phyloP scores from a whole-genome alignment of 2,888 invertebrate species.

The Ectemnius lituratus region DNA sequence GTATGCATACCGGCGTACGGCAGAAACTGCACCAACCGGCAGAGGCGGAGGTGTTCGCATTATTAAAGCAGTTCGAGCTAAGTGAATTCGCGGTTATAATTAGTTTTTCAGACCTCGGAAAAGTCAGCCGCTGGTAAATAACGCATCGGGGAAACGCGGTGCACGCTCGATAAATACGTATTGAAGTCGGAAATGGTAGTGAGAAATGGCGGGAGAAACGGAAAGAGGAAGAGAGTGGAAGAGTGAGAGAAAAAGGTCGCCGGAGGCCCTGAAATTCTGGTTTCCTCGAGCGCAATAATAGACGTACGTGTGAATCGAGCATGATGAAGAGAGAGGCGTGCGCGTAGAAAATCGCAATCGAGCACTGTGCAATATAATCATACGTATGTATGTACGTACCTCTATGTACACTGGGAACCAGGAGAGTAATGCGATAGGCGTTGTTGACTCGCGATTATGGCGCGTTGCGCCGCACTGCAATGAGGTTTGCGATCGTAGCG shows the following conservation, averaged over 20 bases:
- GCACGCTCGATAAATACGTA: not conserved
- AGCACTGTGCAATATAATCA: constrained; percentile 14
- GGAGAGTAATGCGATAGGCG: constrained; percentile 48
- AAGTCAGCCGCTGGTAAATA: not conserved
- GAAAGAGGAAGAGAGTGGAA: not conserved
- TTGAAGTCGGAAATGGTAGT: not conserved
- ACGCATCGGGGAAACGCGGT: not conserved
- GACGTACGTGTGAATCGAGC: not conserved
- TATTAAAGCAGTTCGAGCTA: constrained; percentile 4
- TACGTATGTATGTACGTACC: constrained; percentile 19
- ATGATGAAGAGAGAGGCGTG: not conserved
- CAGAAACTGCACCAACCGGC: no score
- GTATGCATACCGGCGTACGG: constrained; percentile 25
- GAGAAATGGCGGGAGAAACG: no score
- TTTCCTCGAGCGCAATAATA: not conserved
- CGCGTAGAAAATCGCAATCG: constrained; percentile 29
- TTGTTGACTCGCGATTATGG: constrained; percentile 48
- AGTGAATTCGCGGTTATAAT: constrained; percentile 8
- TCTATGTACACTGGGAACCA: constrained; percentile 22
- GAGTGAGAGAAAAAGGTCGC: no score
- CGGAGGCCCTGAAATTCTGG: not conserved
- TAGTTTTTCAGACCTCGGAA: not conserved
- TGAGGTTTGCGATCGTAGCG: constrained; percentile 44
- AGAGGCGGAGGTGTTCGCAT: not conserved
- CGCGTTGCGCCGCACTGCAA: constrained; percentile 52